Base-by-base conservation (phyloP, 2,113 vertebrate genomes). In the Forbesichthys papilliferus region DNA sequence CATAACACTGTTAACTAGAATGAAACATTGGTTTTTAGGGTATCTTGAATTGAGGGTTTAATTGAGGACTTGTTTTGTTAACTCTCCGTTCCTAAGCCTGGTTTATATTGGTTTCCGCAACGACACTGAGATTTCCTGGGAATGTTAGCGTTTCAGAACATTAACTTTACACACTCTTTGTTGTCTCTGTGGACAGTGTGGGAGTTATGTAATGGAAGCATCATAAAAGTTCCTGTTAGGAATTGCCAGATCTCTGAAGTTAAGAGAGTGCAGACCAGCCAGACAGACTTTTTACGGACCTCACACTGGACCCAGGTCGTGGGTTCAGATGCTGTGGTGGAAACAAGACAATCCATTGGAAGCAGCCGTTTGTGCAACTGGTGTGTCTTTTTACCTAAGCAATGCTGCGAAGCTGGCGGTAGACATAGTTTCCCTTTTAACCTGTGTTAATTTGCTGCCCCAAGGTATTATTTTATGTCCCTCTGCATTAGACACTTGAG, bases 161-260 rank as follows among this genome's bases (percentile, higher is more conserved):
- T 93, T 91, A 91, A 91, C 89, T 93, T 93, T 88, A 91, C 86
- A 85, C 90, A 83, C 85, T 83, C 87, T 87, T 90, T 92, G 88
- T 91, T 85, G 90, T 88, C 72, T 72, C 73, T 80, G 77, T 79
- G 68, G 82, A 90, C 77, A 80, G 77, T 82, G 76, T 52, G 79
- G 90, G 89, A 67, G 88, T 91, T 90, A 91, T 91, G 89, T 89
- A 78, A 90, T 71, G 78, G 84, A 82, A 78, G 86, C 11, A 64
- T 82, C 85, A 78, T 93, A 91, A 93, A 86, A 91, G 75, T 62
- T 77, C 62, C 75, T 68, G 66, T 89, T 87, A 88, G 60, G 88
- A 86, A 86, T 80, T 60, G 69, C 76, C 84, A 84, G 85, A 53
- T 81, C 84, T 88, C 57, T 80, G 67, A 85, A 86, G 79, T 87